A percentile compares a stretch with the other conserved stretches of the same genome.
Conservation (phyloP, 2,113 vertebrate genomes). For the Lichenostomus cassidix region DNA sequence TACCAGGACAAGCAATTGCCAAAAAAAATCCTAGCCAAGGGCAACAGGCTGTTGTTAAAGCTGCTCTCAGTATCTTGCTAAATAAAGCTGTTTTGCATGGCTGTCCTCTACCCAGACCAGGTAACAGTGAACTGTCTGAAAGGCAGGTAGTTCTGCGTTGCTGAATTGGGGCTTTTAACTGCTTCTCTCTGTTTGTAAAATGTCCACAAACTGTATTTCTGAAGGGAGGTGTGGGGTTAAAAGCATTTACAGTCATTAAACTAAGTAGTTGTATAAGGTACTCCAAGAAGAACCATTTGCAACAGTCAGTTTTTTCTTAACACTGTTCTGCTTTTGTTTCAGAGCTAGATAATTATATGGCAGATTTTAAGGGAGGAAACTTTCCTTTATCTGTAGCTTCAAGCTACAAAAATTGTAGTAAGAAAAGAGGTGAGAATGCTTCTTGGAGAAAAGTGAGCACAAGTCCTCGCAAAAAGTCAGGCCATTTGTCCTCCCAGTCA, state of each 20-base stretch:
- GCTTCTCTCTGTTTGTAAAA: not conserved
- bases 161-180: not conserved
- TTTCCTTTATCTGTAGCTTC: slow-evolving; percentile 85
- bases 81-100: slow-evolving; percentile 90
- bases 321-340: slow-evolving; percentile 34
- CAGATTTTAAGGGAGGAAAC: slow-evolving; percentile 86
- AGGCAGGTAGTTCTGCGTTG: not conserved
- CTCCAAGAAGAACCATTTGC: not conserved
- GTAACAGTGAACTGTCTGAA: slow-evolving; percentile 62
- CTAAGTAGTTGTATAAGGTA: not conserved
- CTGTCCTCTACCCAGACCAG: slow-evolving; percentile 87
- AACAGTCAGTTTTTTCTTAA: not conserved
- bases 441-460: slow-evolving; percentile 92
- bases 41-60: slow-evolving; percentile 92
- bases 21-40: slow-evolving; percentile 82
- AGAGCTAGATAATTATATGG: slow-evolving; percentile 86
- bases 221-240: not conserved
- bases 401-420: slow-evolving; percentile 74
- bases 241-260: not conserved
- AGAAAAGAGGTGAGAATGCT: slow-evolving; percentile 80
- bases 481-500: slow-evolving; percentile 60
- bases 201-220: not conserved
- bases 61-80: slow-evolving; percentile 93
- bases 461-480: slow-evolving; percentile 87
- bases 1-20: slow-evolving; percentile 68